These are phyloP conservation scores for Salticus scenicus DNA, from an alignment of 2,888 invertebrate genomes.

Conservation along the genomic window DNA sequence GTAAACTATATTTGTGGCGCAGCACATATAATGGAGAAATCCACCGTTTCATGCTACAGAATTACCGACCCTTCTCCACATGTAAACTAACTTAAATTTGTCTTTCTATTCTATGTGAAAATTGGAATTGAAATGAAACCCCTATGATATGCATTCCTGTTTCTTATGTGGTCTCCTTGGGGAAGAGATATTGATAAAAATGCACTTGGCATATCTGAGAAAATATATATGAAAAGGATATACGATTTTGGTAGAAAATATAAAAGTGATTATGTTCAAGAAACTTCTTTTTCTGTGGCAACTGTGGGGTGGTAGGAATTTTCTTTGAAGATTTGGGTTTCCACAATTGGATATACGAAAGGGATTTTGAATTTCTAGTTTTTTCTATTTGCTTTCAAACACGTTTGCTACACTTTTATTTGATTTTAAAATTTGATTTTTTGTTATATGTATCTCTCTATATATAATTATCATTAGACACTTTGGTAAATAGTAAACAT, in stretches of 20 bases:
- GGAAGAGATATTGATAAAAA: constrained; percentile 3
- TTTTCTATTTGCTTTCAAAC: too few species aligned
- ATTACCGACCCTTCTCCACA: not conserved
- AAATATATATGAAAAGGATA: not conserved
- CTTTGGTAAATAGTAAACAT: too few species aligned
- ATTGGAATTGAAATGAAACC: not conserved
- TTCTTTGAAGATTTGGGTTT: not conserved
- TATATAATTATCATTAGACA: too few species aligned
- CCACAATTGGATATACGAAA: not conserved
- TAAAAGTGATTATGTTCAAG: not conserved
- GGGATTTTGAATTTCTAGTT: not conserved
- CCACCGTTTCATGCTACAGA: too few species aligned
- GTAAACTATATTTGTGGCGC: constrained; percentile 9
- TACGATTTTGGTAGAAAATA: not conserved
- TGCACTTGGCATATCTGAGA: not conserved
- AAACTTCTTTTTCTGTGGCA: not conserved
- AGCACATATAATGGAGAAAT: not conserved
- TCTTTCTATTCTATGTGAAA: not conserved
- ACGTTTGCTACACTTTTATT: too few species aligned
- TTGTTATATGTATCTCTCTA: too few species aligned
- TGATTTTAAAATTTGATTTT: too few species aligned
- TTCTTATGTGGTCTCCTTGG: not conserved
- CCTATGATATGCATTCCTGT: not conserved
- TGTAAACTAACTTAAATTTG: not conserved
- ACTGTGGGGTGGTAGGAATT: not conserved